Percentiles rank a stretch among this genome's conserved stretches.
These are phyloP conservation scores for Uropsilus gracilis DNA, from an alignment of 2,113 vertebrate species.

Conservation along the genomic window DNA sequence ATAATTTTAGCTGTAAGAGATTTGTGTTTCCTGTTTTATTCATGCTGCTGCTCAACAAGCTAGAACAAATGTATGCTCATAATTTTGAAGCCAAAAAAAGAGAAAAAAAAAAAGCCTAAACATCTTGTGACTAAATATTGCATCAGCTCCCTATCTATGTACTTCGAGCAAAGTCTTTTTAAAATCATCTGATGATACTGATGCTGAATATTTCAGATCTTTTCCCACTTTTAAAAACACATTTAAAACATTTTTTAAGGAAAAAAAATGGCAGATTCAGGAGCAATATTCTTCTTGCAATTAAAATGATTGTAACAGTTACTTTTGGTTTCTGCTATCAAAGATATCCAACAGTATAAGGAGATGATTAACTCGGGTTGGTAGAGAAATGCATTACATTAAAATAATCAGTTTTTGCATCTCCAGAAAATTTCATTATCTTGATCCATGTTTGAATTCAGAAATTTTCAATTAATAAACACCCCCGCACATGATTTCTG, in stretches of 20 bases:
- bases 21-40: conserved; percentile 55
- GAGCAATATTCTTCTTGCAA: not conserved
- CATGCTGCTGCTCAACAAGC: not conserved
- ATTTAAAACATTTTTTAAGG: too few relatives aligned
- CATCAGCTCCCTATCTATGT: not conserved
- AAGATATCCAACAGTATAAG: not conserved
- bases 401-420: not conserved
- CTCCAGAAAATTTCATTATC: not conserved
- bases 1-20: not conserved
- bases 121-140: not conserved
- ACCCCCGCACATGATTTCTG: not conserved
- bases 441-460: not conserved
- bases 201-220: not conserved
- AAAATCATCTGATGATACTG: not conserved
- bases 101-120: too few relatives aligned
- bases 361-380: not conserved
- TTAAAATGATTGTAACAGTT: not conserved
- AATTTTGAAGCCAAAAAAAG: not conserved
- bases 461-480: not conserved
- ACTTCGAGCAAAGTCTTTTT: not conserved
- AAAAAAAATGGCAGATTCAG: not conserved
- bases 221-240: not conserved
- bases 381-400: not conserved
- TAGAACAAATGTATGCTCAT: not conserved
- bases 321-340: not conserved